Evolutionary conservation across 2,113 vertebrate species (phyloP), one percentile per base, ranked within the genome.

Genomic region (Antechinus flavipes): DNA sequence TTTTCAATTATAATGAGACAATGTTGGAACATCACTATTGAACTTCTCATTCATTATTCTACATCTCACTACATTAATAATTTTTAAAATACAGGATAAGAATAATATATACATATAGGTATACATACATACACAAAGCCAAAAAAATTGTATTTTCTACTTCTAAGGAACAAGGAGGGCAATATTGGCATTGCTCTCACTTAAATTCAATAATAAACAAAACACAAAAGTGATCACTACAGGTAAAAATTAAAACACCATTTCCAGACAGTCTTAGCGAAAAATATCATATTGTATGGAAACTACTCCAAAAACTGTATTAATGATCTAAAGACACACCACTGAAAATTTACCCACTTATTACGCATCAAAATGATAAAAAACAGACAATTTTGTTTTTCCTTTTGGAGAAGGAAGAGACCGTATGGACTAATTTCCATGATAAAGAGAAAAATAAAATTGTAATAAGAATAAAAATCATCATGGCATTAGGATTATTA

Each of bases 171-270:
- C 22, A 93, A 95, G 22, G 14, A 22, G 90, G n/a, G 91, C 54
- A 96, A 9, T 35, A 93, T 1, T 25, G 52, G 84, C 54, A 91
- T 0, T 93, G 3, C 91, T 12, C 47, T 91, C 55, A 90, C n/a
- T 93, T 92, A 92, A 94, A 94, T 46, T 47, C 0, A 94, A 49
- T 26, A 92, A 76, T 76, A 91, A 27, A 50, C 30, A 96, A 95
- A 93, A 93, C 91, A 10, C 61, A 93, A 94, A 46, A 56, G 27
- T 23, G 6, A 90, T 93, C 93, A 92, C 76, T 53, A 95, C 19
- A 96, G 92, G 95, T 68, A 58, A 94, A 90, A 96, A 27, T 90
- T 52, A 95, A 93, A 91, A 94, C 49, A 56, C 52, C 42, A 95
- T 55, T 58, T 35, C 27, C 68, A 55, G 30, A 19, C 27, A 96